Evolutionary conservation across 2,888 invertebrate genomes (phyloP), one percentile per base, ranked within the genome.

Genomic region (Mesochorus sp.): DNA sequence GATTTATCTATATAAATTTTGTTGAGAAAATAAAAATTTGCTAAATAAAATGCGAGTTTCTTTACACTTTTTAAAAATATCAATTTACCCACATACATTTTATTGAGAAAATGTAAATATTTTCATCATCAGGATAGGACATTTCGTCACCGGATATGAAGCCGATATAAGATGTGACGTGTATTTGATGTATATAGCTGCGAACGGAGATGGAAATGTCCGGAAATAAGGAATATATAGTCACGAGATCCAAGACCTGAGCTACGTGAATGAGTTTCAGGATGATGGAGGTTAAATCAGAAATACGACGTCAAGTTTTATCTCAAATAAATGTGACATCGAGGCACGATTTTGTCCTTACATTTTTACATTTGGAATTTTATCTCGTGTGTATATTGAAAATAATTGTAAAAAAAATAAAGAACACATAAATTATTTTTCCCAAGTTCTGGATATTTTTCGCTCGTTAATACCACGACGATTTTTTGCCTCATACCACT

Each of bases 181-280:
- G n/a, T n/a, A n/a, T n/a, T n/a, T n/a, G n/a, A n/a, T n/a, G n/a
- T n/a, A n/a, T n/a, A 14, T 51, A 51, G 28, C 51, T 28, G 51
- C 24, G 26, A 26, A 3, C 51, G 14, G 26, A 51, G 51, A 26
- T 51, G 26, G 26, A 51, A 51, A 51, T 51, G 12, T 51, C 28
- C 26, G 51, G 51, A 26, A 51, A 51, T 12, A n/a, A 26, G 51
- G 12, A 51, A 51, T 12, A n/a, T 24, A 51, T 51, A 51, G 24
- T 26, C 26, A 51, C 51, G 5, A 51, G 26, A 12, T 24, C 51
- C 24, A 14, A 14, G n/a, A 28, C 19, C 12, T 28, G 51, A n/a
- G n/a, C 51, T 51, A 12, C 26, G 12, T 26, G 28, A 12, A 26
- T 10, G 51, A 51, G 26, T n/a, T 51, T 4, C 51, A n/a, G n/a